Evolutionary conservation across 1,140 invertebrate genomes (phyloP).

Genomic region (Belonocnema kinseyi): DNA sequence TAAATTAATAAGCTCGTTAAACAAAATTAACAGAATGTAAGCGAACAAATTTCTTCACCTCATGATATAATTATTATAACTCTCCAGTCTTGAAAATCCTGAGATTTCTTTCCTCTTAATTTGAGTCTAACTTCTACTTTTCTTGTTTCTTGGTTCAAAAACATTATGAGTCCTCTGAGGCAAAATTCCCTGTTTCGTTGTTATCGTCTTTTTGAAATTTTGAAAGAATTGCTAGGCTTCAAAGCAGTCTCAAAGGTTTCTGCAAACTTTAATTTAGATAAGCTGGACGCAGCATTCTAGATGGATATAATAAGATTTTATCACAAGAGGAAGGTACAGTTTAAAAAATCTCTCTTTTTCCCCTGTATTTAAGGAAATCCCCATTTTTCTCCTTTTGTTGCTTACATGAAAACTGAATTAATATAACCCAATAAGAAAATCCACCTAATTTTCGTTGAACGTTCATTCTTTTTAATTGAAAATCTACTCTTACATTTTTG

Average conservation of each 20-base stretch:
- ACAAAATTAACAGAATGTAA: conserved; percentile 48
- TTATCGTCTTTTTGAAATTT: neutral
- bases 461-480: too few species aligned
- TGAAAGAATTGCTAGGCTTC: neutral
- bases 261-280: too few species aligned
- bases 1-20: conserved; percentile 57
- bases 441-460: too few species aligned
- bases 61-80: neutral
- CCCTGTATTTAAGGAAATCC: too few species aligned
- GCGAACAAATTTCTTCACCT: neutral
- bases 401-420: too few species aligned
- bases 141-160: neutral
- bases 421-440: too few species aligned
- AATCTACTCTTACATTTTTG: too few species aligned
- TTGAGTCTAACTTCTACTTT: neutral
- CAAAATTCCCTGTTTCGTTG: neutral
- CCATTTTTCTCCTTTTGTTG: too few species aligned
- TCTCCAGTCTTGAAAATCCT: neutral
- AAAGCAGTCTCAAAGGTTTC: neutral
- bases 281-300: too few species aligned
- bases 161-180: neutral
- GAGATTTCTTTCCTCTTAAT: neutral
- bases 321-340: too few species aligned
- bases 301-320: too few species aligned
- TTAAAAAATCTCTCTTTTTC: too few species aligned